These are phyloP conservation scores for Epizoanthus rinbou DNA, from an alignment of 92 coral and sea anemone species.

Conservation along the genomic window DNA sequence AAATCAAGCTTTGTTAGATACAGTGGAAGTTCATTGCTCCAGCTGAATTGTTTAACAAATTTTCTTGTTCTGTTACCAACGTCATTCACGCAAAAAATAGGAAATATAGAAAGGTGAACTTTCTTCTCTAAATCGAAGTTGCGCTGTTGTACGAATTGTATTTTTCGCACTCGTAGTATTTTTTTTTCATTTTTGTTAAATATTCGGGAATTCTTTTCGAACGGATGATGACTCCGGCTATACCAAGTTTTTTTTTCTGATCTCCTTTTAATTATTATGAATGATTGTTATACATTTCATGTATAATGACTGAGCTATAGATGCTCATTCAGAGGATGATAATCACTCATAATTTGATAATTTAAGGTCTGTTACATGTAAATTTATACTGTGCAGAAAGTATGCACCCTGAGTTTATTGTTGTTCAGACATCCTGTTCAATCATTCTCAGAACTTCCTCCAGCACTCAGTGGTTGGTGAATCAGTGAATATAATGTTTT, in stretches of 20 bases:
- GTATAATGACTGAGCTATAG: too few species aligned
- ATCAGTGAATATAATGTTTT: too few species aligned
- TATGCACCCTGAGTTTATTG: too few species aligned
- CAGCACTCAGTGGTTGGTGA: too few species aligned
- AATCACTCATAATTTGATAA: too few species aligned
- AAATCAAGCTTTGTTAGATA: conserved; percentile 10
- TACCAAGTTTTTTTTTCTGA: neutral
- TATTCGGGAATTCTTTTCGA: conserved; percentile 3
- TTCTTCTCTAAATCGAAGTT: conserved; percentile 3
- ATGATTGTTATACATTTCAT: too few species aligned
- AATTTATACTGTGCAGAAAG: too few species aligned
- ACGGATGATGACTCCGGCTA: conserved; percentile 6
- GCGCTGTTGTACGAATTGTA: conserved; percentile 2
- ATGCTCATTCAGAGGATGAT: neutral
- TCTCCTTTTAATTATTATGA: too few species aligned
- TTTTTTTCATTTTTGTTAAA: conserved; percentile 1
- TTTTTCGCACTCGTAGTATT: neutral
- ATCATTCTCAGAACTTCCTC: too few species aligned
- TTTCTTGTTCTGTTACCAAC: neutral
- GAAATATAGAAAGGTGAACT: neutral
- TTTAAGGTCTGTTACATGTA: too few species aligned
- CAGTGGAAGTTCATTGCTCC: conserved; percentile 8
- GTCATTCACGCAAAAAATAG: neutral
- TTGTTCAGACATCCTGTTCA: too few species aligned
- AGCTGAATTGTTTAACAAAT: neutral